These are phyloP conservation scores for Catalaphyllia jardinei DNA, from an alignment of 64 coral and sea anemone species.

Conservation along the genomic window DNA sequence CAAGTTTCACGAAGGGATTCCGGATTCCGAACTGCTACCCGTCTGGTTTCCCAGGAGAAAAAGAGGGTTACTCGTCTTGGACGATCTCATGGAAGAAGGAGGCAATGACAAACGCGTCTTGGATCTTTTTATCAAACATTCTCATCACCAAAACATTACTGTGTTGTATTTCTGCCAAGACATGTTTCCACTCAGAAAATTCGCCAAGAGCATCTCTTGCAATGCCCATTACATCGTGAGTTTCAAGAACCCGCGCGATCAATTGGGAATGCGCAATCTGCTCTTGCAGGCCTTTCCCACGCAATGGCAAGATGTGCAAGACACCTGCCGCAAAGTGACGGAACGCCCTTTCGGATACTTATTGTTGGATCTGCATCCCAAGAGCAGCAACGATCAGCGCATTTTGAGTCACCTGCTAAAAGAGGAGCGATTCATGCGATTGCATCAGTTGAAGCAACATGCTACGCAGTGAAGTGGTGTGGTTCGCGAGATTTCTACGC, in stretches of 20 bases:
- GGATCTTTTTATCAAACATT: constrained; percentile 31
- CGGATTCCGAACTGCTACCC: not conserved
- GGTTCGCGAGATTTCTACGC: too few species aligned
- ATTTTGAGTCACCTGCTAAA: not conserved
- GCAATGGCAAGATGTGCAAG: not conserved
- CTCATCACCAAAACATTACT: constrained; percentile 40
- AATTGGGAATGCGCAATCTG: not conserved
- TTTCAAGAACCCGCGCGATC: constrained; percentile 44
- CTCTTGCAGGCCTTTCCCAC: not conserved
- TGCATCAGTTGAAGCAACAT: too few species aligned
- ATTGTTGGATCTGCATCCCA: not conserved
- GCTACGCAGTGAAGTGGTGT: too few species aligned
- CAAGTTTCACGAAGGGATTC: not conserved
- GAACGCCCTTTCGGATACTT: not conserved
- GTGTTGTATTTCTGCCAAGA: constrained; percentile 29
- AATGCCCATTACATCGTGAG: constrained; percentile 48
- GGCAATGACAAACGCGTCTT: constrained; percentile 2
- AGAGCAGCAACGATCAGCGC: not conserved
- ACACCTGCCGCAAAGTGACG: not conserved
- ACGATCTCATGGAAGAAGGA: constrained; percentile 25
- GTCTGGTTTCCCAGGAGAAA: not conserved
- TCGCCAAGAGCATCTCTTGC: constrained; percentile 7
- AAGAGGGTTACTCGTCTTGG: constrained; percentile 45
- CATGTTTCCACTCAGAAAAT: constrained; percentile 37
- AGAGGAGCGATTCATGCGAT: not conserved